Evolutionary conservation across 53 echinoderm and acorn worm species (phyloP).

Genomic region (Holothuria leucospilota): DNA sequence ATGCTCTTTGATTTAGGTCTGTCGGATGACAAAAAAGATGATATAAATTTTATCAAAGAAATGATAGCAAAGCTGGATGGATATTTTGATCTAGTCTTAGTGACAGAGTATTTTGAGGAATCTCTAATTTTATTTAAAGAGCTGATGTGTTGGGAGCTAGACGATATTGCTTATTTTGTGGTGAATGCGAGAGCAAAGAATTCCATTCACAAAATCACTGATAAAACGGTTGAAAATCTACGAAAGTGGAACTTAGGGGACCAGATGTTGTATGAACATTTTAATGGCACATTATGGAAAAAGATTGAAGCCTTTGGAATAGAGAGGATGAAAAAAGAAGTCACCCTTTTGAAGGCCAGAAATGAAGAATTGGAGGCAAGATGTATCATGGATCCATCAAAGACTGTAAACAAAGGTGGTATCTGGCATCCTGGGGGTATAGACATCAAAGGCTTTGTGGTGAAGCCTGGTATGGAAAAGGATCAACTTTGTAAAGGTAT

Average conservation of each 20-base stretch:
- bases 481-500: constrained; percentile 67
- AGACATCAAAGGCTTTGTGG: constrained; percentile 69
- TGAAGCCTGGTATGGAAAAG: constrained; percentile 60
- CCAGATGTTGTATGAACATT: constrained; percentile 73
- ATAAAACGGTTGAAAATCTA: constrained; percentile 47
- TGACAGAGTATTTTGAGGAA: constrained; percentile 93
- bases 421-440: constrained; percentile 88
- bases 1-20: constrained; percentile 93
- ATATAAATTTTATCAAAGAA: constrained; percentile 15
- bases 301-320: constrained; percentile 78
- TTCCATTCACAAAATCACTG: constrained; percentile 59
- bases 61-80: constrained; percentile 50
- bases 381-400: constrained; percentile 59
- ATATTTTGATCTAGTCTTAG: constrained; percentile 86
- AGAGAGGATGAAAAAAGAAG: constrained; percentile 77
- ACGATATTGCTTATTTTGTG: constrained; percentile 82
- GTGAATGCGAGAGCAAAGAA: constrained; percentile 80
- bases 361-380: constrained; percentile 57
- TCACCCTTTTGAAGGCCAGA: constrained; percentile 54
- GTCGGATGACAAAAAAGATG: constrained; percentile 26
- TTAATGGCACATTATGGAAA: constrained; percentile 82
- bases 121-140: constrained; percentile 83
- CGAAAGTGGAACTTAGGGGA: constrained; percentile 85
- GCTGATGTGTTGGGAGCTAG: constrained; percentile 86
- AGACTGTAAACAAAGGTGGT: constrained; percentile 55